Evolutionary conservation across 2,113 vertebrate species (phyloP).

Genomic region (Heloderma charlesbogerti): DNA sequence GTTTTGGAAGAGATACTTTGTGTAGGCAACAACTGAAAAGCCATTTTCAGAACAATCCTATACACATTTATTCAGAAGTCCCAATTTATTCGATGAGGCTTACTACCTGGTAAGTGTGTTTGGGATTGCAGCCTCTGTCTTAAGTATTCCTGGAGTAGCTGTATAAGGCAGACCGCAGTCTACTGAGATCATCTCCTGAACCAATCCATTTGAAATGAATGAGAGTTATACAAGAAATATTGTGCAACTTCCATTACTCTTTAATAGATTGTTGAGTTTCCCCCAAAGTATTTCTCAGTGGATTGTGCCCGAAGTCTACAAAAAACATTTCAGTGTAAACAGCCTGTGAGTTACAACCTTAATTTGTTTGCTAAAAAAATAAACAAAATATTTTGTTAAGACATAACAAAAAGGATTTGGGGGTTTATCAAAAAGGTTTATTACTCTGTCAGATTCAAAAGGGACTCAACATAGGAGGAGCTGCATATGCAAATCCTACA

Average conservation of each 20-base stretch:
- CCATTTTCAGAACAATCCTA: neutral
- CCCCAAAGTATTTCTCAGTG: neutral
- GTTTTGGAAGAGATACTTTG: constrained; percentile 61
- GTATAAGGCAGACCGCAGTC: neutral
- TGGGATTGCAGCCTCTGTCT: neutral
- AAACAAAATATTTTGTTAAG: constrained; percentile 37
- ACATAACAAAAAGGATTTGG: constrained; percentile 52
- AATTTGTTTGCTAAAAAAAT: constrained; percentile 22
- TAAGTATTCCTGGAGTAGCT: neutral
- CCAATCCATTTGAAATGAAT: neutral
- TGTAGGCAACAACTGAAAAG: constrained; percentile 17
- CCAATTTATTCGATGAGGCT: neutral
- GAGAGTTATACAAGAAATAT: neutral
- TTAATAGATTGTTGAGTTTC: neutral
- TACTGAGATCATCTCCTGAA: neutral
- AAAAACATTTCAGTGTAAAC: neutral
- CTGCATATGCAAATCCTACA: constrained; percentile 60
- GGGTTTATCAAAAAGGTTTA: constrained; percentile 61
- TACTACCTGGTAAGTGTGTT: neutral
- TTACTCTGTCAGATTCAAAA: constrained; percentile 50
- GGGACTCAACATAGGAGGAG: constrained; percentile 14
- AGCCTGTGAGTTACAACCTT: neutral
- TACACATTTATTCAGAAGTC: neutral
- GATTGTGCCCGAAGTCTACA: neutral
- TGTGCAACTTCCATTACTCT: neutral